A percentile compares a stretch with the other conserved stretches of the same genome.
phyloP scores from a whole-genome alignment of 2,888 invertebrate genomes.

The Candidula unifasciata region DNA sequence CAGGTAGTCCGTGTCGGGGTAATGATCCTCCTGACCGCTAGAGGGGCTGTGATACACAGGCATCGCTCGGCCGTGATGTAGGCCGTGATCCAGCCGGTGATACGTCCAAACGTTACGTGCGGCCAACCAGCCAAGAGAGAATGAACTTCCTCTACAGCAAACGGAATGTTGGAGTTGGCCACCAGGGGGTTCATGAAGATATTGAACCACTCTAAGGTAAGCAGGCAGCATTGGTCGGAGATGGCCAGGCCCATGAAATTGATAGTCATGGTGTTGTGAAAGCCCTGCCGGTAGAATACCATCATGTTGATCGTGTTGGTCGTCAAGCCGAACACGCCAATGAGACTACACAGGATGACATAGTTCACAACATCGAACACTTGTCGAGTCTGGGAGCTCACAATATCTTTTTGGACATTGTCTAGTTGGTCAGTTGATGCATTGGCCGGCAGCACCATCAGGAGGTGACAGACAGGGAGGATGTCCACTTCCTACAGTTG shows the following conservation, averaged over 20 bases:
- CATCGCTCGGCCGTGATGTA: conserved; percentile 39
- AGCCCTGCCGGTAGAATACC: conserved; percentile 32
- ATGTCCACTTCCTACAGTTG: no score
- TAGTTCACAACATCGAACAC: conserved; percentile 14
- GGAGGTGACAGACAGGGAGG: no score
- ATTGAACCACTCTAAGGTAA: conserved; percentile 15
- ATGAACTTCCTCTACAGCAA: neutral
- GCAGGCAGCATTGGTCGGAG: conserved; percentile 15
- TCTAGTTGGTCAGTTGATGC: no score
- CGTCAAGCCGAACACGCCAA: neutral
- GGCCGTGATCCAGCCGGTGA: conserved; percentile 31
- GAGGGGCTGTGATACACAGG: conserved; percentile 24
- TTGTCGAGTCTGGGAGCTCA: conserved; percentile 2
- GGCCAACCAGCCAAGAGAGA: neutral
- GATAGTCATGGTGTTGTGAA: conserved; percentile 11
- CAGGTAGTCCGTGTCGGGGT: neutral
- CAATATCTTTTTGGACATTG: no score
- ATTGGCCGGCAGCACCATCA: no score
- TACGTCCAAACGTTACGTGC: neutral
- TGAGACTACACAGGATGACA: conserved; percentile 1
- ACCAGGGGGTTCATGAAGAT: conserved; percentile 25
- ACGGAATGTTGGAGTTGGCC: neutral
- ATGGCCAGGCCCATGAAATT: conserved; percentile 21
- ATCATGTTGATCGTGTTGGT: conserved; percentile 21
- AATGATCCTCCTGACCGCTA: conserved; percentile 8